phyloP scores from a whole-genome alignment of 2,888 invertebrate genomes.

The Aleiodes alternator region DNA sequence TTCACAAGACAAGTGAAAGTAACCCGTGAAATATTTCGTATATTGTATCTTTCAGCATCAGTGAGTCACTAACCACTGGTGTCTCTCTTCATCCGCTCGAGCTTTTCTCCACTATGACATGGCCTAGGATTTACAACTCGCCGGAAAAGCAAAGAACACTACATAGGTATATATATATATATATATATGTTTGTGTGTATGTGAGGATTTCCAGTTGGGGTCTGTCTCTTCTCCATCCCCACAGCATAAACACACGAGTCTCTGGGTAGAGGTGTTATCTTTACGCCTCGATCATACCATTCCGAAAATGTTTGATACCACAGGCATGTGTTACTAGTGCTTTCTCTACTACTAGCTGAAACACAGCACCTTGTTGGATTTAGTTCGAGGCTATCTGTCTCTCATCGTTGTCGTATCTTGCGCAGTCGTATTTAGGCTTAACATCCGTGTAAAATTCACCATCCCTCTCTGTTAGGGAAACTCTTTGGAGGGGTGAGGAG shows the following conservation, averaged over 20 bases:
- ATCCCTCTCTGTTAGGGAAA: neutral
- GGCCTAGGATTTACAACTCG: slow-evolving; percentile 1
- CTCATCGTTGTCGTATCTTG: neutral
- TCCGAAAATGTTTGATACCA: slow-evolving; percentile 45
- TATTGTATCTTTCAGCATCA: no score
- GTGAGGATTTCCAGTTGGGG: slow-evolving; percentile 14
- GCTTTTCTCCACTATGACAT: no score
- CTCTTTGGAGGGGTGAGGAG: no score
- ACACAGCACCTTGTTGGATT: slow-evolving; percentile 61
- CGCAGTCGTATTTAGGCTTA: slow-evolving; percentile 17
- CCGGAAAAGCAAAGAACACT: neutral
- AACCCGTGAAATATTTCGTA: no score
- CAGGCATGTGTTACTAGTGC: slow-evolving; percentile 60
- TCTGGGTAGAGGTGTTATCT: slow-evolving; percentile 43
- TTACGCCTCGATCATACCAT: slow-evolving; percentile 49
- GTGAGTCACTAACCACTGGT: no score
- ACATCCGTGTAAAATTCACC: neutral
- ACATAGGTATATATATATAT: neutral
- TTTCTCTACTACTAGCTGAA: slow-evolving; percentile 51
- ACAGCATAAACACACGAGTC: slow-evolving; percentile 21
- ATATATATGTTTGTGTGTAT: neutral
- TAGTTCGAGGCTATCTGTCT: slow-evolving; percentile 52
- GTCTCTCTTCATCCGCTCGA: no score
- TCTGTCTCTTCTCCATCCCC: neutral
- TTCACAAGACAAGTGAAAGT: no score